Base-by-base conservation (phyloP, 2,888 invertebrate species). In the Thereva unica region DNA sequence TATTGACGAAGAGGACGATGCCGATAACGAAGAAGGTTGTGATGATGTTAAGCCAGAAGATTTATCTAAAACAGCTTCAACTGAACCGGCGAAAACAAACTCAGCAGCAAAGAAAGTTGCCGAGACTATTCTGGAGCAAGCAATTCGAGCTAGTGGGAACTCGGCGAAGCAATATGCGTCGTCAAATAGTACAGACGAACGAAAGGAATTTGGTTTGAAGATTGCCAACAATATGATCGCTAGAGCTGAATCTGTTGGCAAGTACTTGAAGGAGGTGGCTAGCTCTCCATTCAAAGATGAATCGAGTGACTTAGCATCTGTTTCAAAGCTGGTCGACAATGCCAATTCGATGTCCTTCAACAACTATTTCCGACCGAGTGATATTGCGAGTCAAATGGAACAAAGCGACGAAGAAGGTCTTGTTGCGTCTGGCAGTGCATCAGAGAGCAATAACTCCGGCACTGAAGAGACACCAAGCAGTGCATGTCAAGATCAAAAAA, bases 371-470 rank as follows among this genome's bases (percentile, higher is more conserved):
- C 84, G 84, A 41, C 80, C 79, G 57, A 61, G 52, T 41, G 61
- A 67, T 38, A 34, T 68, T 5, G 78, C 77, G 64, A 80, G 79
- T 56, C 78, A 80, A 67, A 77, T 79, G 77, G 81, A 81, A 64
- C 81, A 80, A 44, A 81, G 81, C 69, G 89, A 89, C 75, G 87
- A 87, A 75, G 93, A 93, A 76, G 92, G 92, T 10, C 84, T 92
- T 0, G 87, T 92, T 0, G 92, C 92, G 3, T 90, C 91, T 5
- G 85, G 86, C 10, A 86, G 86, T 72, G 90, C 91, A 9, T 92
- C 92, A 73, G 92, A 92, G 78, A 91, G 89, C 73, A 92, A 91
- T 75, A 88, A 89, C 74, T 91, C 92, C 9, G 92, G 92, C 70
- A 90, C 91, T 70, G 92, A 92, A 78, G 92, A 92, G 50, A 76